Percentiles rank a stretch among this genome's conserved stretches.
These are phyloP conservation scores for Zele albiditarsus DNA, from an alignment of 2,888 invertebrate species.

Conservation along the genomic window DNA sequence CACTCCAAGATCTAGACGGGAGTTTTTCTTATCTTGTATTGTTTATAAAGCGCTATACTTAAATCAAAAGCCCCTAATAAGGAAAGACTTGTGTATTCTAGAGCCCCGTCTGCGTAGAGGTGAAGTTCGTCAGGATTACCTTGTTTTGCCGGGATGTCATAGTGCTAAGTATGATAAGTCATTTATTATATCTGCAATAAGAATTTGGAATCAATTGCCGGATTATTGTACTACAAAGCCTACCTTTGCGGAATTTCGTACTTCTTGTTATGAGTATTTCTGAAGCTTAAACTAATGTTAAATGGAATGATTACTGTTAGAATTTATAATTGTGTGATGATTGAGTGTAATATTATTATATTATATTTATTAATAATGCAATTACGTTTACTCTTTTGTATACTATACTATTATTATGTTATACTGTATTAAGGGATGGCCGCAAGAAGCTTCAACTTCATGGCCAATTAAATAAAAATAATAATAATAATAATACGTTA, in stretches of 20 bases:
- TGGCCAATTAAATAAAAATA: slow-evolving; percentile 9
- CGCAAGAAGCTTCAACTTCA: background rate
- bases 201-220: too few species aligned
- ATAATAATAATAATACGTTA: slow-evolving; percentile 13
- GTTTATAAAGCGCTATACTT: background rate
- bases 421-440: background rate
- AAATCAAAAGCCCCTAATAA: slow-evolving; percentile 6
- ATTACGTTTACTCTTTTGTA: background rate
- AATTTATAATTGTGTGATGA: too few species aligned
- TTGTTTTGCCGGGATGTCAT: background rate
- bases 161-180: too few species aligned
- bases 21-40: slow-evolving; percentile 7
- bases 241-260: background rate
- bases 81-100: background rate
- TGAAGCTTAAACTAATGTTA: background rate
- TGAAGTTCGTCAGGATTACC: background rate
- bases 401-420: background rate
- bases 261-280: background rate
- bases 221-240: background rate
- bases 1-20: background rate
- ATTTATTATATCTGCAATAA: too few species aligned
- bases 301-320: too few species aligned
- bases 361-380: background rate
- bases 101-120: background rate
- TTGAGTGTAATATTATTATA: too few species aligned